Conservation (phyloP, 2,797 vertebrate species). For the Muscicapa striata region DNA sequence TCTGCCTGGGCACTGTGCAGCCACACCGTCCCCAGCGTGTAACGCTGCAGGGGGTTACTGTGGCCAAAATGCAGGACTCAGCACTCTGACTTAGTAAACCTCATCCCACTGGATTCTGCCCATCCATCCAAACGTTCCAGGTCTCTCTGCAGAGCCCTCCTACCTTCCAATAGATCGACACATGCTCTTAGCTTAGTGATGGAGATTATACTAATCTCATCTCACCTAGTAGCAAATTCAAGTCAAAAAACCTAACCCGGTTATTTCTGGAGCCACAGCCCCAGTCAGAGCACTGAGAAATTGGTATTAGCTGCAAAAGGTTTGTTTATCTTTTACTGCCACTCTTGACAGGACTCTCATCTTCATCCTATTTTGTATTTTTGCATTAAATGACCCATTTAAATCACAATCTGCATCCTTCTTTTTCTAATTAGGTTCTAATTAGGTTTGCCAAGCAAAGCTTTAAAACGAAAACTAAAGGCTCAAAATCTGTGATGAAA, state of each 20-base stretch:
- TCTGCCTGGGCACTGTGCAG: too few species aligned
- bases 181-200: too few species aligned
- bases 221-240: background rate
- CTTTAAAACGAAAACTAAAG: conserved; percentile 11
- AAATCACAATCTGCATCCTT: background rate
- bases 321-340: background rate
- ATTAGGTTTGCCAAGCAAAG: background rate
- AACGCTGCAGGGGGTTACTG: too few species aligned
- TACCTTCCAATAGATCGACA: too few species aligned
- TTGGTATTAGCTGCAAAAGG: background rate
- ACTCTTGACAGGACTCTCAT: background rate
- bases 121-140: too few species aligned
- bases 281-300: background rate
- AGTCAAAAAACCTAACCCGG: background rate
- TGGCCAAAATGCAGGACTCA: too few species aligned
- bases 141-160: too few species aligned
- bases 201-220: background rate
- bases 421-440: conserved; percentile 17
- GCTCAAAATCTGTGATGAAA: conserved; percentile 5
- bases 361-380: background rate
- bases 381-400: background rate
- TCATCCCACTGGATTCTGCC: too few species aligned
- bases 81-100: too few species aligned
- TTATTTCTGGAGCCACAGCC: background rate
- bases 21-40: too few species aligned